A percentile compares a stretch with the other conserved stretches of the same genome.
These are phyloP conservation scores for Coptodon rendalli DNA, from an alignment of 2,113 vertebrate species.

Conservation along the genomic window DNA sequence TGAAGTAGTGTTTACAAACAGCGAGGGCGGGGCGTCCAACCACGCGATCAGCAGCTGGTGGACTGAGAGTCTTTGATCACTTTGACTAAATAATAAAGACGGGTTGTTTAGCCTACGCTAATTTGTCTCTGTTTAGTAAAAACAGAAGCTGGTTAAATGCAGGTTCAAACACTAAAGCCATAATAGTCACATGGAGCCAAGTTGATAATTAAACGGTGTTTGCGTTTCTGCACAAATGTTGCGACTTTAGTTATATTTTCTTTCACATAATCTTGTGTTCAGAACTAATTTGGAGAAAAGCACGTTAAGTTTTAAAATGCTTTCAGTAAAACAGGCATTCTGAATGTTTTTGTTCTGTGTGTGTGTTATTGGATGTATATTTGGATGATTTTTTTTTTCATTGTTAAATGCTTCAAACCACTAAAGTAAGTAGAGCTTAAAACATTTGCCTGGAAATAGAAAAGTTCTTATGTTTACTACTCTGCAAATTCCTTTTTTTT, in stretches of 20 bases:
- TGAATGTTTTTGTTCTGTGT: not conserved
- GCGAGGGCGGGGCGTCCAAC: conserved; percentile 37
- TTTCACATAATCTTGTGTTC: not conserved
- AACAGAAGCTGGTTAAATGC: not conserved
- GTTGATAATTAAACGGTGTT: not conserved
- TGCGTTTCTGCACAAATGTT: not conserved
- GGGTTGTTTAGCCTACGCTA: not conserved
- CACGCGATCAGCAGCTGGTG: conserved; percentile 32
- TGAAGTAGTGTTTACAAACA: conserved; percentile 63
- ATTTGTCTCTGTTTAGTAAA: not conserved
- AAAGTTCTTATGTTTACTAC: not conserved
- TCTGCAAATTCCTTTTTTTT: not conserved
- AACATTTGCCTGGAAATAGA: not conserved
- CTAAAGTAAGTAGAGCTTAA: not conserved
- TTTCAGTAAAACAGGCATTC: not conserved
- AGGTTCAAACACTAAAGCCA: not conserved
- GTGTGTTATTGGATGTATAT: not conserved
- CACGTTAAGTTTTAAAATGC: not conserved
- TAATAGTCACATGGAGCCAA: not conserved
- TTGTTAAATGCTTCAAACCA: not conserved
- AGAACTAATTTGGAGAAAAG: not conserved
- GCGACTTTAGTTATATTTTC: not conserved
- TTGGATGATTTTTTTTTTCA: not conserved
- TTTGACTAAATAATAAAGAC: not conserved
- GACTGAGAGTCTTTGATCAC: not conserved